Evolutionary conservation across 2,888 invertebrate genomes (phyloP).

Genomic region (Rambutsinella grinnellia): DNA sequence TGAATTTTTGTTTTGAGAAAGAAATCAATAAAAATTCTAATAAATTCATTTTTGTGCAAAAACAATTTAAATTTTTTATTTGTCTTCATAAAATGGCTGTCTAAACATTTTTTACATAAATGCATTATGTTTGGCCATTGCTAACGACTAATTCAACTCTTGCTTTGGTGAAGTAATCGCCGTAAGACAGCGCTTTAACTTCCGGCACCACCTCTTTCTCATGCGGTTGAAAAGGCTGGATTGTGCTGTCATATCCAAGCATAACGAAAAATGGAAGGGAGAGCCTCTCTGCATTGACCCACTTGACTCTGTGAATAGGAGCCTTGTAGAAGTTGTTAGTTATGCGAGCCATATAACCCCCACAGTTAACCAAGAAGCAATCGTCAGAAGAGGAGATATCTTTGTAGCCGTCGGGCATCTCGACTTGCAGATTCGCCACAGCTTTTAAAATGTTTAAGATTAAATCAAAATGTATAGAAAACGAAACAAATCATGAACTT

Average conservation of each 20-base stretch:
- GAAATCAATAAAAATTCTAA: no score
- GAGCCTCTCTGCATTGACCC: conserved; percentile 6
- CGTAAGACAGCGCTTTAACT: background rate
- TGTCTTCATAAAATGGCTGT: no score
- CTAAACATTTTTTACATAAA: no score
- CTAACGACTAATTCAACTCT: background rate
- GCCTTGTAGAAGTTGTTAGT: conserved; percentile 5
- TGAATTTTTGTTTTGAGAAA: no score
- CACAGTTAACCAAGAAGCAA: conserved; percentile 10
- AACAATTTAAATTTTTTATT: no score
- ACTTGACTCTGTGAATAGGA: conserved; percentile 10
- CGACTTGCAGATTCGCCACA: no score
- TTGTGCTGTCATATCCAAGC: conserved; percentile 5
- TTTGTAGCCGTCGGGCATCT: no score
- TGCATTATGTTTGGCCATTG: conserved; percentile 9
- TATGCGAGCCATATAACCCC: conserved; percentile 7
- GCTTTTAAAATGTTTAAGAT: no score
- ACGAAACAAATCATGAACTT: no score
- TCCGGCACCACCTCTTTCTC: background rate
- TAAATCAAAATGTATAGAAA: no score
- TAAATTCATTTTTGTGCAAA: no score
- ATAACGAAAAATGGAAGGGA: conserved; percentile 7
- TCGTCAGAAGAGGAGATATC: no score
- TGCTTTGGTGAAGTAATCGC: conserved; percentile 1
- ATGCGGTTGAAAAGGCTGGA: background rate